Evolutionary conservation across 2,113 vertebrate species (phyloP), one percentile per base, ranked within the genome.

Genomic region (Hylia prasina): DNA sequence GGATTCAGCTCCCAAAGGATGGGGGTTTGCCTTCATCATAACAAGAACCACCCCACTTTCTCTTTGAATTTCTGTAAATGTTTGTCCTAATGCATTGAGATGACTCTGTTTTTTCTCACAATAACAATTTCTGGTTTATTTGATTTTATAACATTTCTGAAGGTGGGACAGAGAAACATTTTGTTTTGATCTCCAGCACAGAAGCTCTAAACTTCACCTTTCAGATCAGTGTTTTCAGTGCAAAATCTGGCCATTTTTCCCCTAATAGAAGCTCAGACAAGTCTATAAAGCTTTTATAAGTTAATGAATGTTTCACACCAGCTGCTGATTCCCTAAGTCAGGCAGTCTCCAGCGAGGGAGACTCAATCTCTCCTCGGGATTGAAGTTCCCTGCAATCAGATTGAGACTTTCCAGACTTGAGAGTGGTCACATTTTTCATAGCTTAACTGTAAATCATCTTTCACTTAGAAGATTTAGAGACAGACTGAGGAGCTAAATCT

Each of bases 381-480:
- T 98, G 97, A 97, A 96, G 92, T 97, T 97, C 63, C 82, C 93
- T 89, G 80, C 91, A 95, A 97, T 95, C 96, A 96, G 88, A 64
- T 84, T 97, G 98, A 97, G 97, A 93, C 96, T 97, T 98, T 97
- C 96, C 97, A 98, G 84, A 97, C 98, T 97, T 96, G 96, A 96
- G 97, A 95, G 95, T 93, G 97, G 93, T 98, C 98, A 96, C 98
- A 97, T 98, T 98, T 98, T 98, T 98, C 92, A 94, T 98, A 98
- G 98, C 98, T 98, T 97, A 98, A 97, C 98, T 97, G 97, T 98
- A 99, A 99, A 99, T 99, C 98, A 98, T 98, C 97, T 98, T 98
- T 98, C 98, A 97, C 97, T 98, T 98, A 98, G 98, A 98, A 98
- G 98, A 98, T 99, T 98, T 98, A 98, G 96, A 98, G 98, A 97